These are phyloP conservation scores for Toxotes lorentzi DNA, from an alignment of 2,797 vertebrate genomes.

Conservation along the genomic window DNA sequence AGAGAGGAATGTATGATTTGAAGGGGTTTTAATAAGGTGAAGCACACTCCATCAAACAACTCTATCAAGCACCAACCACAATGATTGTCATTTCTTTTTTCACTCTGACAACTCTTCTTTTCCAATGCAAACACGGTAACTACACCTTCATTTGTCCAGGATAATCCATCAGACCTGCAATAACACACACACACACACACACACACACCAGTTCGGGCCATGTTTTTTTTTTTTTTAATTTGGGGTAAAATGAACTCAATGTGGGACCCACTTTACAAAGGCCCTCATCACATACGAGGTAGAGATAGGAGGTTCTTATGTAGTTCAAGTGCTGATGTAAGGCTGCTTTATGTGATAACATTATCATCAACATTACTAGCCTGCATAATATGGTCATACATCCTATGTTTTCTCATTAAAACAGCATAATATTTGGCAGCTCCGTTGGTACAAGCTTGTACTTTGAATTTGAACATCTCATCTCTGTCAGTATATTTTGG, in stretches of 20 bases:
- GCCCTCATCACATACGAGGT: too few species aligned
- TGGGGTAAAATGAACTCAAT: too few species aligned
- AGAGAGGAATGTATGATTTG: slow-evolving; percentile 33
- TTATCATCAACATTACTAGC: too few species aligned
- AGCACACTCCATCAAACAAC: slow-evolving; percentile 39
- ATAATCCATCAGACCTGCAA: neutral
- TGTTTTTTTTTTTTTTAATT: too few species aligned
- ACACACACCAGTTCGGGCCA: neutral
- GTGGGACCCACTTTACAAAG: too few species aligned
- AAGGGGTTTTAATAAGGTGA: slow-evolving; percentile 58
- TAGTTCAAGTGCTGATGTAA: too few species aligned
- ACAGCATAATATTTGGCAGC: too few species aligned
- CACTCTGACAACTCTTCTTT: neutral
- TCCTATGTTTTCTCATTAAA: too few species aligned
- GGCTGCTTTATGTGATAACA: too few species aligned
- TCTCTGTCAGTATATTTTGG: neutral
- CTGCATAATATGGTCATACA: too few species aligned
- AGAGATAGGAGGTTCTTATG: too few species aligned
- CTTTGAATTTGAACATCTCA: neutral
- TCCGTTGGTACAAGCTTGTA: too few species aligned
- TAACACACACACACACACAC: neutral
- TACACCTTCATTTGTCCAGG: neutral
- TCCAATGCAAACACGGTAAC: neutral
- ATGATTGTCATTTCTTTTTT: neutral
- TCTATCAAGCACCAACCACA: slow-evolving; percentile 33